Base-by-base conservation (phyloP, 2,888 invertebrate species). In the Philereme transversata region DNA sequence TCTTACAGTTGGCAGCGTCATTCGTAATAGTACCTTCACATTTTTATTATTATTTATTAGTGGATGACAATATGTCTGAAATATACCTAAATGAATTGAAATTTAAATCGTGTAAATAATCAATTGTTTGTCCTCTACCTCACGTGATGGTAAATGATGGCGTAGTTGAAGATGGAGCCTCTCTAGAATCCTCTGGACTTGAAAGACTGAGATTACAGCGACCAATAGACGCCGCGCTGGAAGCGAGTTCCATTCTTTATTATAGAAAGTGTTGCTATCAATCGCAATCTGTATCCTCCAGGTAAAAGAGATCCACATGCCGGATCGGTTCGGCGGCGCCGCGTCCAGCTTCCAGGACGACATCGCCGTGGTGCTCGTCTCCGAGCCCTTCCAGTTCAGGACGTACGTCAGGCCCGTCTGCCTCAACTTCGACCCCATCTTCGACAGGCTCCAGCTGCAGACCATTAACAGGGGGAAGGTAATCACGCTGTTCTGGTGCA, bases 341-440 rank as follows among this genome's bases (percentile, higher is more conserved):
- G 62, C 67, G 0, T 88, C 92, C 0, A 93, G 93, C 72, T 94
- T 90, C 67, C 94, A 93, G 43, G 93, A 93, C 0, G 94, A 95
- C 72, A 83, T 94, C 22, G 94, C 94, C 0, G 64, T 94, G 2
- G 56, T 94, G 7, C 70, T 90, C 3, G 75, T 94, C 9, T 73
- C 80, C 2, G 76, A 71, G 0, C 69, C 87, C 0, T 88, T 93
- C 5, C 67, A 72, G 3, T 88, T 93, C 54, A 81, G 83, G 40
- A 73, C 79, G 0, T 81, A 79, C 60, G 86, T 94, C 0, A 76
- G 84, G n/a, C 94, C 94, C 0, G 90, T 90, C 7, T 94, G 94
- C 65, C 60, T 94, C 10, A 87, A 91, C 68, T 85, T 86, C 38
- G 79, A 78, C 35, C 52, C 65, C 0, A 67, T 60, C 22, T 80